A percentile compares a stretch with the other conserved stretches of the same genome.
Evolutionary conservation across 2,888 invertebrate genomes (phyloP).

Genomic region (Schizaphis graminum): DNA sequence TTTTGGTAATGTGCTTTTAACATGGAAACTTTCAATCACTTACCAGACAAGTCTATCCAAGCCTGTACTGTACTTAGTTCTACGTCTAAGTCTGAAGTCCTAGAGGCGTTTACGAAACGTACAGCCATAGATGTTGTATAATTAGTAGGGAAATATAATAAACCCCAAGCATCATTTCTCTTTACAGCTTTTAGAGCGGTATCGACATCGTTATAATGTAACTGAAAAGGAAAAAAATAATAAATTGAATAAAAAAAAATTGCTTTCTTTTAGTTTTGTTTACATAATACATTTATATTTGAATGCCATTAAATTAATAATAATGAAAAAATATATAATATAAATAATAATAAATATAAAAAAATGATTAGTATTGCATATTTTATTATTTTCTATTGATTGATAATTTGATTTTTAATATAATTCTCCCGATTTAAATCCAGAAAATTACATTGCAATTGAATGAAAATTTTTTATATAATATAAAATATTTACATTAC

Average conservation of each 20-base stretch:
- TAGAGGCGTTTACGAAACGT: conserved; percentile 65
- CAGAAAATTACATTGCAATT: background rate
- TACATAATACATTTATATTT: background rate
- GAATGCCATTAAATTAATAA: background rate
- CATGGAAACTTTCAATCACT: conserved; percentile 36
- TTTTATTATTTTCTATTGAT: background rate
- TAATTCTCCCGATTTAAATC: background rate
- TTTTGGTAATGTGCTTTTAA: conserved; percentile 5
- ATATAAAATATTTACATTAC: background rate
- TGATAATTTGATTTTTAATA: background rate
- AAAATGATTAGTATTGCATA: background rate
- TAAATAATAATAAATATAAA: background rate
- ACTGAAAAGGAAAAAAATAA: conserved; percentile 63
- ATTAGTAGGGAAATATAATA: conserved; percentile 67
- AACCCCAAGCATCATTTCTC: conserved; percentile 68
- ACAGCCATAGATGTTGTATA: conserved; percentile 67
- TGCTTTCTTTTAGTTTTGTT: background rate
- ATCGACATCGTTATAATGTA: conserved; percentile 67
- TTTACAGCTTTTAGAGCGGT: conserved; percentile 68
- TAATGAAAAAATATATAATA: background rate
- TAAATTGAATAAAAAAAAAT: background rate
- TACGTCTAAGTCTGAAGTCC: conserved; percentile 63
- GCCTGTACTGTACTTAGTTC: conserved; percentile 67
- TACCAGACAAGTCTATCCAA: conserved; percentile 68
- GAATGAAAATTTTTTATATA: background rate